Conservation (phyloP, 2,113 vertebrate genomes). For the Seriola rivoliana region DNA sequence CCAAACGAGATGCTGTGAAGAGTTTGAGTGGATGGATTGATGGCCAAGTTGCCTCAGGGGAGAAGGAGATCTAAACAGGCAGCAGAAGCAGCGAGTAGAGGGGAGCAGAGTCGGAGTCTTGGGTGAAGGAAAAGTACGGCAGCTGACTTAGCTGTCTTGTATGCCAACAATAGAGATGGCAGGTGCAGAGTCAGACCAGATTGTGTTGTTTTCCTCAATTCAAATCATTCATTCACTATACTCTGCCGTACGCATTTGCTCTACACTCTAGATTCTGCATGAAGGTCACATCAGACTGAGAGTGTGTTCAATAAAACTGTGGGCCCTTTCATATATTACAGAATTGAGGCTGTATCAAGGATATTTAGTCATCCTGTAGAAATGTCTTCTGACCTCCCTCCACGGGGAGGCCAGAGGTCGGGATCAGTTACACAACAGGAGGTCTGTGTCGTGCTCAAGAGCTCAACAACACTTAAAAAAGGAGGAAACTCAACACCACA, state of each 20-base stretch:
- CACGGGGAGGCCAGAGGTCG: background rate
- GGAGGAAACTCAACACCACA: background rate
- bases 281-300: background rate
- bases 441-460: background rate
- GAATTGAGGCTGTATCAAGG: background rate
- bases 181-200: background rate
- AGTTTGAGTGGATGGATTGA: conserved; percentile 34
- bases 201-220: background rate
- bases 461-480: background rate
- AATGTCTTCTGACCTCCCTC: background rate
- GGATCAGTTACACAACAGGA: too few species aligned
- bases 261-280: background rate
- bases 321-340: background rate
- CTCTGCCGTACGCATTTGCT: background rate
- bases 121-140: background rate
- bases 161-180: background rate
- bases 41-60: conserved; percentile 32
- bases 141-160: conserved; percentile 3
- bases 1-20: conserved; percentile 29
- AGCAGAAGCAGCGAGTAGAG: background rate
- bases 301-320: background rate
- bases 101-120: background rate
- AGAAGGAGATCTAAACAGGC: conserved; percentile 12
- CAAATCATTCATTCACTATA: background rate
- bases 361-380: background rate